Conservation (phyloP, 2,113 vertebrate genomes). For the Peucedramus taeniatus region DNA sequence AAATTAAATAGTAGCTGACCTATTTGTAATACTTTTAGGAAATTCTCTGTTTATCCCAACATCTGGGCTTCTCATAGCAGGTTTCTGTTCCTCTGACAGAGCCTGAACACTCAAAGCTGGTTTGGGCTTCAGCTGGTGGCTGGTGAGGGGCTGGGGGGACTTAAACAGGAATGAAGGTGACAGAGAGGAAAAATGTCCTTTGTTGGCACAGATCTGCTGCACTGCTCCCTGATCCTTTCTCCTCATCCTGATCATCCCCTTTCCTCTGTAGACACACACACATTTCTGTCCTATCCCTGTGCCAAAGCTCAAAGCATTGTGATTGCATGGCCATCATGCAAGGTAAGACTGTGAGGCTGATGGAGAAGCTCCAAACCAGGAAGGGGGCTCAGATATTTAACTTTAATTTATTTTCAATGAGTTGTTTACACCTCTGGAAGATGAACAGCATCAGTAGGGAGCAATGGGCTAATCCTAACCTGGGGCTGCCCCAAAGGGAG, state of each 20-base stretch:
- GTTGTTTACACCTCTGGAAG: not conserved
- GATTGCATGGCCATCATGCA: not conserved
- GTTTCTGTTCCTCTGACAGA: not conserved
- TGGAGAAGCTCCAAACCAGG: not conserved
- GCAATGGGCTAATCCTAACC: not conserved
- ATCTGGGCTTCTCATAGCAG: not conserved
- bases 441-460: not conserved
- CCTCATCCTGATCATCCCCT: not conserved
- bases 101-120: not conserved
- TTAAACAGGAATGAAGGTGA: not conserved
- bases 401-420: not conserved
- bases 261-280: not conserved
- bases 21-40: not conserved
- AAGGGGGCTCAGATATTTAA: not conserved
- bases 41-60: not conserved
- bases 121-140: not conserved
- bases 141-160: not conserved
- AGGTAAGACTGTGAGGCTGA: not conserved
- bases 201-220: not conserved
- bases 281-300: not conserved
- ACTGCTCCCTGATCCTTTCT: not conserved
- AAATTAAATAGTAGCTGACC: not conserved
- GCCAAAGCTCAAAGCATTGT: rapidly evolving
- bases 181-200: rapidly evolving
- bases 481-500: rapidly evolving